A percentile compares a stretch with the other conserved stretches of the same genome.
Evolutionary conservation across 1,140 invertebrate genomes (phyloP).

Genomic region (Sycophaga agraensis): DNA sequence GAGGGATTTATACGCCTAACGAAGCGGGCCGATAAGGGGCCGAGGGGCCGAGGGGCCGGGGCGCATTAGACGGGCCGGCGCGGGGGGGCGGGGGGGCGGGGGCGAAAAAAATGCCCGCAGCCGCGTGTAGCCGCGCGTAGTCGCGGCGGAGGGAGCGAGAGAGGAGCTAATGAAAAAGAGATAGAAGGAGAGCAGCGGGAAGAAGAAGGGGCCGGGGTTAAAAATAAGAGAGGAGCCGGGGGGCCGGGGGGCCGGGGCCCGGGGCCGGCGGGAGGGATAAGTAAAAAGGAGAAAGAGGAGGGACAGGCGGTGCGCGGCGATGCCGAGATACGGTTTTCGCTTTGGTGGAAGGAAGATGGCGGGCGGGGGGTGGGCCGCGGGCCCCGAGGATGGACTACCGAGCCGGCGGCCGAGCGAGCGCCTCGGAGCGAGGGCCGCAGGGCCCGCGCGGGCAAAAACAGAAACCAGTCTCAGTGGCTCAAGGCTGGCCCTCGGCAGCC

Average conservation of each 20-base stretch:
- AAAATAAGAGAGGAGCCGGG: conserved; percentile 29
- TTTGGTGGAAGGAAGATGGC: conserved; percentile 30
- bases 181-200: conserved; percentile 20
- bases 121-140: no score
- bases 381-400: conserved; percentile 51
- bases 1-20: not conserved
- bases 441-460: conserved; percentile 58
- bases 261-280: conserved; percentile 14
- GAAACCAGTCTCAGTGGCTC: conserved; percentile 60
- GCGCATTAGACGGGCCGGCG: not conserved
- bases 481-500: conserved; percentile 56
- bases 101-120: conserved; percentile 13
- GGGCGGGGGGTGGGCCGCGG: conserved; percentile 12
- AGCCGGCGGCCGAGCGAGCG: no score
- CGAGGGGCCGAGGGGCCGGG: not conserved
- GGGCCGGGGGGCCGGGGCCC: not conserved
- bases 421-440: conserved; percentile 56
- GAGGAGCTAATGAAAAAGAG: conserved; percentile 9
- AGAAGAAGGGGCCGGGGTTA: conserved; percentile 40
- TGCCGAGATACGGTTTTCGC: conserved; percentile 30
- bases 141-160: not conserved
- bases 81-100: not conserved
- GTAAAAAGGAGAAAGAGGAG: conserved; percentile 23
- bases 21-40: not conserved
- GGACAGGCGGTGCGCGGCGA: conserved; percentile 18